Evolutionary conservation across 1,140 invertebrate species (phyloP), one percentile per base, ranked within the genome.

Genomic region (Heliconius himera): DNA sequence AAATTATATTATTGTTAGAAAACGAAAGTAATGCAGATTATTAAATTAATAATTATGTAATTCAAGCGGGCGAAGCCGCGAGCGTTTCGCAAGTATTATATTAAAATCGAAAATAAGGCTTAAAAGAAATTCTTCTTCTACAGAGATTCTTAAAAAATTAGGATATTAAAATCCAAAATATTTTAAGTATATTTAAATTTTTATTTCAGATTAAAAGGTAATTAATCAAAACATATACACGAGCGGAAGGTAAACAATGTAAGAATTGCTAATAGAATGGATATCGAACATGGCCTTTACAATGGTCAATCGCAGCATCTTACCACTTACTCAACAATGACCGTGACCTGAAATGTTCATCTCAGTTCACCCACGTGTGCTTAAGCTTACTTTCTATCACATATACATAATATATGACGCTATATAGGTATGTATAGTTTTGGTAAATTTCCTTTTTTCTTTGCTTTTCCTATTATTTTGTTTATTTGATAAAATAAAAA

Each of bases 301-400:
- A 16, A 66, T 66, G 60, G 60, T 66, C 60, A 66, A 66, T 74
- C 51, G 60, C 60, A 66, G 60, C 60, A 66, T 66, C 60, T 72
- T 79, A 79, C 78, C 60, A 56, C 60, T 60, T 76, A 79, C 46
- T 72, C 8, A 72, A 77, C 46, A 76, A 33, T 75, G 81, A 60
- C 81, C 79, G 70, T 82, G 81, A 82, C 81, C 81, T 74, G 73
- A 76, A 73, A 82, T 80, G 73, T 51, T 77, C 74, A 51, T 80
- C 78, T 66, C 76, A 54, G 73, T 54, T 66, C 16, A 66, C 76
- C 81, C 33, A 78, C 78, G 60, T 78, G 74, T 76, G 73, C 38
- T 66, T 29, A 70, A 71, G 22, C 66, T 41, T 54, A 81, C 70
- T 66, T 66, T 66, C 60, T 66, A 66, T 66, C 60, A 29, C 60